Evolutionary conservation across 2,888 invertebrate species (phyloP).

Genomic region (Lasioglossum calceatum): DNA sequence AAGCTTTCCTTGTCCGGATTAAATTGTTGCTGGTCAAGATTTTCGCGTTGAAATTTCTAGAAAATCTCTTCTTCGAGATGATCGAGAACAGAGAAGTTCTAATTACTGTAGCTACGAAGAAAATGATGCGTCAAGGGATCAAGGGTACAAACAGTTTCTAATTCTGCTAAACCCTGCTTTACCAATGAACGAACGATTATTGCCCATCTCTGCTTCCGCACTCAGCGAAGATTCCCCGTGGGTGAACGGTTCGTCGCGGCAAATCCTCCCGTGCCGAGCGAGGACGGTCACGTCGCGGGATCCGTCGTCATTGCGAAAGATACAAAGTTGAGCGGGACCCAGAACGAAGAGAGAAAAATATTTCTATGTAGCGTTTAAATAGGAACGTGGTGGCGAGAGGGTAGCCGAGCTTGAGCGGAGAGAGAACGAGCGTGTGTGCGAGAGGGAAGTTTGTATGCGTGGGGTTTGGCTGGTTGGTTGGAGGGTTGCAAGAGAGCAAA

Average conservation of each 20-base stretch:
- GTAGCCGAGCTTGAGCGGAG: slow-evolving; percentile 38
- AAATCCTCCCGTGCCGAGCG: slow-evolving; percentile 50
- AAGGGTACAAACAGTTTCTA: not conserved
- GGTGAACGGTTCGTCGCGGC: slow-evolving; percentile 13
- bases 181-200: not conserved
- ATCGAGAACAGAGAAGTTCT: no score
- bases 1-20: no score
- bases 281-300: slow-evolving; percentile 66
- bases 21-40: no score
- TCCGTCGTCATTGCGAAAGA: slow-evolving; percentile 70
- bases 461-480: slow-evolving; percentile 40
- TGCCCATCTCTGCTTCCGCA: not conserved
- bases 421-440: slow-evolving; percentile 41
- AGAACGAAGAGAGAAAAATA: slow-evolving; percentile 74
- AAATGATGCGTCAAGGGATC: not conserved
- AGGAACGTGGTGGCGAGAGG: slow-evolving; percentile 33
- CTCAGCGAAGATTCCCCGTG: not conserved
- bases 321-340: slow-evolving; percentile 80
- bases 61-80: no score
- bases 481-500: slow-evolving; percentile 13
- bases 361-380: slow-evolving; percentile 74
- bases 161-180: not conserved
- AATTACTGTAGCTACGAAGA: not conserved
- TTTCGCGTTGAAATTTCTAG: no score
- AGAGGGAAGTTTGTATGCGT: slow-evolving; percentile 46